A percentile compares a stretch with the other conserved stretches of the same genome.
Conservation (phyloP, 2,888 invertebrate species). For the Teleogryllus oceanicus region DNA sequence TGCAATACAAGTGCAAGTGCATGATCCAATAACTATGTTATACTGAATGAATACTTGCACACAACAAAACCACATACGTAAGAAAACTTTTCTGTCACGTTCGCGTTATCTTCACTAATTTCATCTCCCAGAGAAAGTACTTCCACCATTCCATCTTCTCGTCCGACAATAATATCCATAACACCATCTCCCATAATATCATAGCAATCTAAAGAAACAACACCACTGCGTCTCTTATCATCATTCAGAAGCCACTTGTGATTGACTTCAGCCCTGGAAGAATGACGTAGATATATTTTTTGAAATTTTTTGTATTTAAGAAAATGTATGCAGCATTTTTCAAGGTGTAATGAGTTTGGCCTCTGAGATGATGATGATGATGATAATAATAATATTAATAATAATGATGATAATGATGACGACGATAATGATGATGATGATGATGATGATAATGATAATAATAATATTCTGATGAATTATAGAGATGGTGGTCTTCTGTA, state of each 20-base stretch:
- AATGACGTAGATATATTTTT: background rate
- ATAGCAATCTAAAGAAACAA: slow-evolving; percentile 54
- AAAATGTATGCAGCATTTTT: too few species aligned
- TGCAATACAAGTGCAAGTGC: too few species aligned
- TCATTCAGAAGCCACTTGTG: slow-evolving; percentile 37
- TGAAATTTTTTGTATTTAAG: too few species aligned
- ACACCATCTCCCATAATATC: slow-evolving; percentile 68
- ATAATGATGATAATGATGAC: too few species aligned
- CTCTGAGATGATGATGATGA: too few species aligned
- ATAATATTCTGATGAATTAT: too few species aligned
- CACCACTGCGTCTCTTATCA: slow-evolving; percentile 38
- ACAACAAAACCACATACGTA: slow-evolving; percentile 39
- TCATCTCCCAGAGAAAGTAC: slow-evolving; percentile 58
- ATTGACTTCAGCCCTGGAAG: slow-evolving; percentile 28
- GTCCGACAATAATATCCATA: slow-evolving; percentile 74
- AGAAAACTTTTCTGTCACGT: slow-evolving; percentile 41
- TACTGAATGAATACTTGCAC: background rate
- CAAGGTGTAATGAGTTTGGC: too few species aligned
- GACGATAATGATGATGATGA: too few species aligned
- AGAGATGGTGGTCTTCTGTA: too few species aligned
- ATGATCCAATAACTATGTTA: too few species aligned
- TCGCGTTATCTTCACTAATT: slow-evolving; percentile 51
- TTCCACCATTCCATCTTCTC: slow-evolving; percentile 85
- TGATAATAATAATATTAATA: too few species aligned
- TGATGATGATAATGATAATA: too few species aligned